Conservation (phyloP, 2,113 vertebrate species). For the Mystacornis crossleyi region DNA sequence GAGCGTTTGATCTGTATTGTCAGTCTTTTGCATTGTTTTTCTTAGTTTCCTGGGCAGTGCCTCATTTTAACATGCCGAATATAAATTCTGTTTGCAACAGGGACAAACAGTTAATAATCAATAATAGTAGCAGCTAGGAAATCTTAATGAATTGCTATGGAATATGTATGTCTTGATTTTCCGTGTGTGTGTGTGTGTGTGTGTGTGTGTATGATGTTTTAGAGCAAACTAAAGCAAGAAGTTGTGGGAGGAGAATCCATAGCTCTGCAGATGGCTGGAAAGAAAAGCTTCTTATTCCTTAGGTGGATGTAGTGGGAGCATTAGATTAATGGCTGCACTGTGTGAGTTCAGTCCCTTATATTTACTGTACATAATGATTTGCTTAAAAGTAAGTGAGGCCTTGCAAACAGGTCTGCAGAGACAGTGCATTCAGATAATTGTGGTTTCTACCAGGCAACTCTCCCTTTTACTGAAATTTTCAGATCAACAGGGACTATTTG, state of each 20-base stretch:
- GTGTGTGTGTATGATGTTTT: background rate
- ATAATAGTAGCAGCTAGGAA: background rate
- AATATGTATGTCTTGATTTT: background rate
- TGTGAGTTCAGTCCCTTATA: constrained; percentile 18
- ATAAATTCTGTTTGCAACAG: background rate
- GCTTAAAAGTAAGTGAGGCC: constrained; percentile 30
- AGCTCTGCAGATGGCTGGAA: constrained; percentile 11
- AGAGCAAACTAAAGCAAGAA: background rate
- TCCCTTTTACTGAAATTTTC: background rate
- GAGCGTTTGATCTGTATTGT: background rate
- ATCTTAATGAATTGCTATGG: background rate
- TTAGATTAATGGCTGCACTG: constrained; percentile 29
- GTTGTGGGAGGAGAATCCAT: background rate
- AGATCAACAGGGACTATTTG: background rate
- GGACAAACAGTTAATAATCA: background rate
- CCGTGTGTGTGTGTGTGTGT: background rate
- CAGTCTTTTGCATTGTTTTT: background rate
- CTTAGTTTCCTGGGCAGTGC: background rate
- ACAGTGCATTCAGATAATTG: background rate
- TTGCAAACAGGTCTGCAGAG: constrained; percentile 7
- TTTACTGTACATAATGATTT: constrained; percentile 44
- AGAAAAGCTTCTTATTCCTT: constrained; percentile 27
- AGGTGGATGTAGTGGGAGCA: constrained; percentile 27
- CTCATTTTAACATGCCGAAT: background rate
- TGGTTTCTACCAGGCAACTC: background rate